Conservation (phyloP, 2,888 invertebrate species). For the Andricus curvator region DNA sequence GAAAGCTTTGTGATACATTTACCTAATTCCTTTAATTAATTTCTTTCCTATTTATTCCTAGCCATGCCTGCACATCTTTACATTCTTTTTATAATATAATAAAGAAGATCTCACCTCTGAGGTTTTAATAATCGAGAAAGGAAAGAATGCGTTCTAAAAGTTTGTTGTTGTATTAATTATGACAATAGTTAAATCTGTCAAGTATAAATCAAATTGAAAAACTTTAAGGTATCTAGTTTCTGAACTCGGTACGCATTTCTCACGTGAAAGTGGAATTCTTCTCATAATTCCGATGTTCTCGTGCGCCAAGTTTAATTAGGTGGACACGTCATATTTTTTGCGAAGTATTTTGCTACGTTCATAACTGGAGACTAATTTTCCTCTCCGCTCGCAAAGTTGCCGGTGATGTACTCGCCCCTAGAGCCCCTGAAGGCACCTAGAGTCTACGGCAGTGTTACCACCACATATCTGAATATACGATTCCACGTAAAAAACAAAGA, state of each 20-base stretch:
- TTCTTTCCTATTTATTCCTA: too few species aligned
- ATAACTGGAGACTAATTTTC: constrained; percentile 71
- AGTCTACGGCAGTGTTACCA: constrained; percentile 55
- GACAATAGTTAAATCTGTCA: too few species aligned
- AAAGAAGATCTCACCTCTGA: too few species aligned
- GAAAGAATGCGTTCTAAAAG: too few species aligned
- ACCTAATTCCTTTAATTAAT: too few species aligned
- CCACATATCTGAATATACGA: constrained; percentile 51
- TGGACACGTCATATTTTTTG: constrained; percentile 3
- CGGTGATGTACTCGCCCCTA: constrained; percentile 69
- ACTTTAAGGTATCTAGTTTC: neutral
- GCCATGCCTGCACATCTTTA: too few species aligned
- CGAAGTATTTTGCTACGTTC: constrained; percentile 53
- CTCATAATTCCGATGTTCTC: neutral
- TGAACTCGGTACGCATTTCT: neutral
- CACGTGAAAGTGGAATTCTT: constrained; percentile 5
- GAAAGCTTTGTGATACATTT: too few species aligned
- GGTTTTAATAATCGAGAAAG: too few species aligned
- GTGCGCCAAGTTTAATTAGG: constrained; percentile 3
- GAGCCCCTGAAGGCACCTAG: constrained; percentile 60
- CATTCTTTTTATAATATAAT: too few species aligned
- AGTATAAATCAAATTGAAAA: too few species aligned
- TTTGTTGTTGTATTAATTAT: too few species aligned
- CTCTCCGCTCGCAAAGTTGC: constrained; percentile 66
- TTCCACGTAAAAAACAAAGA: constrained; percentile 21